phyloP scores from a whole-genome alignment of 2,888 invertebrate species.

The Phania funesta region DNA sequence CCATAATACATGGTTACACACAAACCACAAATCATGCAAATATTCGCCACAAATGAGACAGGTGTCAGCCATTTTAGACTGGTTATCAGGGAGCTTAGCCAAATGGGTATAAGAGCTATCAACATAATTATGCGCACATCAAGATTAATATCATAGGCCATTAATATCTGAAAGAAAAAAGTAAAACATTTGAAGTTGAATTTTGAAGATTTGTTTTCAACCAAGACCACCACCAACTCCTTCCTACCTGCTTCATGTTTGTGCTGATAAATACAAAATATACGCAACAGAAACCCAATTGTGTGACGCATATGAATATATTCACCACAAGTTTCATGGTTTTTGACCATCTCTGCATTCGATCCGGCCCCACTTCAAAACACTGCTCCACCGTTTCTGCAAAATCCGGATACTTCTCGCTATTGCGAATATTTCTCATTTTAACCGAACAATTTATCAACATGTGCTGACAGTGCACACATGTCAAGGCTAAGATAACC shows the following conservation, averaged over 20 bases:
- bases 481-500: conserved; percentile 89
- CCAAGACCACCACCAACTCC: no score
- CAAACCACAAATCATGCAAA: conserved; percentile 86
- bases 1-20: conserved; percentile 89
- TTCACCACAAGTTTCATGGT: conserved; percentile 88
- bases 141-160: conserved; percentile 83
- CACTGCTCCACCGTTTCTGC: conserved; percentile 91
- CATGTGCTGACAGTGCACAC: conserved; percentile 95
- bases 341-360: conserved; percentile 83
- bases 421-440: conserved; percentile 83
- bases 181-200: not conserved
- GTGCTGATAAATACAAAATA: conserved; percentile 97
- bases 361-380: conserved; percentile 87
- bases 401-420: conserved; percentile 85
- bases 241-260: conserved; percentile 87
- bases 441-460: conserved; percentile 89
- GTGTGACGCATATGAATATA: conserved; percentile 94
- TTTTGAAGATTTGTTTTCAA: not conserved
- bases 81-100: conserved; percentile 87
- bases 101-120: conserved; percentile 86
- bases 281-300: conserved; percentile 98
- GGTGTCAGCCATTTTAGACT: conserved; percentile 89
- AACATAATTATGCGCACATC: conserved; percentile 88
- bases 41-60: conserved; percentile 88
- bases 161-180: conserved; percentile 82